phyloP scores from a whole-genome alignment of 1,140 invertebrate species.

The Drosophila ficusphila region DNA sequence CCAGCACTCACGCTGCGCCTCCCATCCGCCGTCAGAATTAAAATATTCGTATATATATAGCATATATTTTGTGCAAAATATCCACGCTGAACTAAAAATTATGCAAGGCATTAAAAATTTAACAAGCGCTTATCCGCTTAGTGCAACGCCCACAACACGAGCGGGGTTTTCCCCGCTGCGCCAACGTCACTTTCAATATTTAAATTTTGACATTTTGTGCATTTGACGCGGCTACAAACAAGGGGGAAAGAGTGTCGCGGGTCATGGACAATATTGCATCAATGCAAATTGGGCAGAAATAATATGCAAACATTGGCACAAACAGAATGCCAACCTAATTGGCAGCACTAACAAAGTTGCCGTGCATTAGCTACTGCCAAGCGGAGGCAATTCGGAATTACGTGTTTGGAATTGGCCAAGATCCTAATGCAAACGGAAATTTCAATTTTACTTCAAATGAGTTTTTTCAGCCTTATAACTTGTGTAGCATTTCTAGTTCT shows the following conservation, averaged over 20 bases:
- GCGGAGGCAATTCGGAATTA: conserved; percentile 26
- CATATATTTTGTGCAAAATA: conserved; percentile 61
- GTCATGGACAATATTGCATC: conserved; percentile 49
- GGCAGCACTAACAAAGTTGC: conserved; percentile 62
- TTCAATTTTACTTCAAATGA: not conserved
- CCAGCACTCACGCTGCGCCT: conserved; percentile 20
- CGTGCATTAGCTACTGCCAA: conserved; percentile 9
- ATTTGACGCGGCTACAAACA: conserved; percentile 7
- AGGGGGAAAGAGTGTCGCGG: not conserved
- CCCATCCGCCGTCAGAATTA: conserved; percentile 49
- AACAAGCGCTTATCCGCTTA: conserved; percentile 81
- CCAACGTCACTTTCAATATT: conserved; percentile 72
- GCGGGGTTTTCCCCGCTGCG: conserved; percentile 7
- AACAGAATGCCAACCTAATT: conserved; percentile 62
- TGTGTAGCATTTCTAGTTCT: no score
- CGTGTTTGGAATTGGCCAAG: conserved; percentile 24
- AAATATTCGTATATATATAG: conserved; percentile 43
- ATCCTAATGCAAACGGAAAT: conserved; percentile 13
- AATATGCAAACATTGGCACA: conserved; percentile 74
- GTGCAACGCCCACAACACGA: conserved; percentile 59
- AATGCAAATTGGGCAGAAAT: conserved; percentile 75
- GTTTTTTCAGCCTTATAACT: no score
- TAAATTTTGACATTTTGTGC: conserved; percentile 75
- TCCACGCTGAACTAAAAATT: conserved; percentile 73
- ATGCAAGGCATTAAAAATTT: conserved; percentile 82